phyloP scores from a whole-genome alignment of 2,113 vertebrate genomes.

The Periophthalmodon schlosseri region DNA sequence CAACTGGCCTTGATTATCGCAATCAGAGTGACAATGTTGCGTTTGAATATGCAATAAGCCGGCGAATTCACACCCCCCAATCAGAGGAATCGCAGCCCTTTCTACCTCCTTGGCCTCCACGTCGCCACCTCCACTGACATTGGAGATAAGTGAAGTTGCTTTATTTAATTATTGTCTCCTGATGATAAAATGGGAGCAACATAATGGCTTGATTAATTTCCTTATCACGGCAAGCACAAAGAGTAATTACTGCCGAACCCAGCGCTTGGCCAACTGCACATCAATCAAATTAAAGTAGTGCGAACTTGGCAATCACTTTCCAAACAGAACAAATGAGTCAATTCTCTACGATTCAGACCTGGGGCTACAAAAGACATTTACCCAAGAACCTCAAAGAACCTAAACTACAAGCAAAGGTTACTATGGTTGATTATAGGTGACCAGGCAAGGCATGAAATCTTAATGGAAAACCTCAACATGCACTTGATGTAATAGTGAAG shows the following conservation, averaged over 20 bases:
- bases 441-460: conserved; percentile 27
- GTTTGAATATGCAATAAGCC: conserved; percentile 21
- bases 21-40: conserved; percentile 22
- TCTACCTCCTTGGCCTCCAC: conserved; percentile 23
- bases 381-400: conserved; percentile 40
- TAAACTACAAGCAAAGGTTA: conserved; percentile 52
- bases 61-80: conserved; percentile 15
- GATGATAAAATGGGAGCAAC: conserved; percentile 74
- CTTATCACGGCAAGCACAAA: conserved; percentile 82
- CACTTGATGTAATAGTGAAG: not conserved
- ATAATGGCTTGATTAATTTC: conserved; percentile 87
- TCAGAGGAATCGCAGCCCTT: conserved; percentile 40
- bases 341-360: conserved; percentile 48
- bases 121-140: conserved; percentile 46
- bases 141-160: conserved; percentile 71
- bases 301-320: conserved; percentile 63
- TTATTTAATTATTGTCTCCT: conserved; percentile 82
- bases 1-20: conserved; percentile 30
- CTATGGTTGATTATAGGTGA: conserved; percentile 33
- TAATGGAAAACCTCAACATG: conserved; percentile 30
- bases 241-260: conserved; percentile 86
- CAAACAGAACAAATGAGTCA: conserved; percentile 58
- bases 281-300: conserved; percentile 79
- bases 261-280: conserved; percentile 75
- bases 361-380: conserved; percentile 51